Conservation (phyloP, 2,888 invertebrate species). For the Busseola fusca region DNA sequence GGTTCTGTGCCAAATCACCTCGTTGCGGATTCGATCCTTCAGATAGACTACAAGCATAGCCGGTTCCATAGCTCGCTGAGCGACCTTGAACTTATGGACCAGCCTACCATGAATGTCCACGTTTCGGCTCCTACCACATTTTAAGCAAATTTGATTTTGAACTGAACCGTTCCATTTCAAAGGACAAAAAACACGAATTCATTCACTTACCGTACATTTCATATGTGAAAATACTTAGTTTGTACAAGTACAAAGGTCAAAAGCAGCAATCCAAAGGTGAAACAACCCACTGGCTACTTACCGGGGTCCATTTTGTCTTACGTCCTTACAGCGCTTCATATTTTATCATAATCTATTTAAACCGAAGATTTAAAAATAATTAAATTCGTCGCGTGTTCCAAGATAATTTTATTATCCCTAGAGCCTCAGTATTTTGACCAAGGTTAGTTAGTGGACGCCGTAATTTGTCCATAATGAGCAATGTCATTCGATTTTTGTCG, state of each 20-base stretch:
- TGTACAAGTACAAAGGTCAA: constrained; percentile 19
- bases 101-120: too few relatives aligned
- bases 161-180: background rate
- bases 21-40: too few relatives aligned
- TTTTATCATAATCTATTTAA: constrained; percentile 29
- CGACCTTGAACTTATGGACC: too few relatives aligned
- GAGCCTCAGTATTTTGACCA: constrained; percentile 41
- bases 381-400: constrained; percentile 54
- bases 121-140: too few relatives aligned
- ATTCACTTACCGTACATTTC: background rate
- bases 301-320: constrained; percentile 42
- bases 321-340: constrained; percentile 41
- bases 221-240: background rate
- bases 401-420: constrained; percentile 51
- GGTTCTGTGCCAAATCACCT: too few relatives aligned
- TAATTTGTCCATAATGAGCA: constrained; percentile 28
- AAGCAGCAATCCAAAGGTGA: constrained; percentile 16
- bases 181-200: too few relatives aligned
- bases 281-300: constrained; percentile 19
- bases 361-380: too few relatives aligned
- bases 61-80: too few relatives aligned
- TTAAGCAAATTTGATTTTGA: too few relatives aligned
- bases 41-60: too few relatives aligned
- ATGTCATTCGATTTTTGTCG: constrained; percentile 42
- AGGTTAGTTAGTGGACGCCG: constrained; percentile 43